Evolutionary conservation across 2,797 vertebrate genomes (phyloP).

Genomic region (Coccyzus lansbergi): DNA sequence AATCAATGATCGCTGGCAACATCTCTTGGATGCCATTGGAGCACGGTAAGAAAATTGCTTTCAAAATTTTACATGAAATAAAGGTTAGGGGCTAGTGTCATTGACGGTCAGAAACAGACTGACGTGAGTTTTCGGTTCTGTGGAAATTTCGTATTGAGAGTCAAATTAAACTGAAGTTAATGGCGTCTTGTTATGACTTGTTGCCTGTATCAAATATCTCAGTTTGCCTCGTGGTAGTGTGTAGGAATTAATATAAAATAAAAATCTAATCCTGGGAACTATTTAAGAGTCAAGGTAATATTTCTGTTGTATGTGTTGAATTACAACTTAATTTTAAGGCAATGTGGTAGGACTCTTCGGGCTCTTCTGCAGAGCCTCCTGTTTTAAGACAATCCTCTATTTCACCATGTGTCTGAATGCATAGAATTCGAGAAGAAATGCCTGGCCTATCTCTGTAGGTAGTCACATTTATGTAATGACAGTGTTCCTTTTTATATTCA

Average conservation of each 20-base stretch:
- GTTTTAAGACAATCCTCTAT: neutral
- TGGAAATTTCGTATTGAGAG: neutral
- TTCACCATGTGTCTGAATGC: neutral
- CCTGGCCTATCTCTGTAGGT: neutral
- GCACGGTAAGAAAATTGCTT: conserved; percentile 82
- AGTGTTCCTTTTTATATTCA: neutral
- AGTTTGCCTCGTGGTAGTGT: neutral
- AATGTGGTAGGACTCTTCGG: neutral
- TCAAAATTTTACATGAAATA: neutral
- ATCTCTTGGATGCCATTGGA: conserved; percentile 92
- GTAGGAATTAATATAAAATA: neutral
- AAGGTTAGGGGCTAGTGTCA: neutral
- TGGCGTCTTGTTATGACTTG: neutral
- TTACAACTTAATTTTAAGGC: neutral
- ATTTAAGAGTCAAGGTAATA: neutral
- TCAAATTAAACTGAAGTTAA: neutral
- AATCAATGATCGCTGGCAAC: conserved; percentile 92
- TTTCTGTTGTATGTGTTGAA: neutral
- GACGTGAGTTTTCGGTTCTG: neutral
- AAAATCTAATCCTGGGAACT: neutral
- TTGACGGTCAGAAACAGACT: neutral
- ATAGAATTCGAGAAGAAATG: neutral
- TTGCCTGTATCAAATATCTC: neutral
- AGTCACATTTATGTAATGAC: neutral
- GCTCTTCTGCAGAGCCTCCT: neutral